These are phyloP conservation scores for Puma concolor DNA, from an alignment of 2,113 vertebrate genomes.

Conservation along the genomic window DNA sequence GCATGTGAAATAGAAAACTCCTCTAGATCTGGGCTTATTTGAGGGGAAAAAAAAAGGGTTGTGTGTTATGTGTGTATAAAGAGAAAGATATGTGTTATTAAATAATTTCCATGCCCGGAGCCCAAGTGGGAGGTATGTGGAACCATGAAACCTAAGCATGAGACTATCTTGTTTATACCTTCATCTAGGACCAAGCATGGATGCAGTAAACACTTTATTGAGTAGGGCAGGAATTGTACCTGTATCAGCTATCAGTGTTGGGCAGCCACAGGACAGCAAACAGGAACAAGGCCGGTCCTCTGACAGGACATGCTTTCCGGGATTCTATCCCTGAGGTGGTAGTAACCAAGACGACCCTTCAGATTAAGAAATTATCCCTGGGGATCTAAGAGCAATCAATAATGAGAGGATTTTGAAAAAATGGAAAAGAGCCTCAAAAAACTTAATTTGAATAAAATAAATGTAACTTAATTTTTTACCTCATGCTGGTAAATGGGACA, in stretches of 20 bases:
- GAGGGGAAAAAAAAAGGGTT: background rate
- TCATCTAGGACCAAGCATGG: background rate
- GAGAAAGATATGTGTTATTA: constrained; percentile 35
- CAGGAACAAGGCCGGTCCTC: background rate
- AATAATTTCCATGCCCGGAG: background rate
- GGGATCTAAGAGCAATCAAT: background rate
- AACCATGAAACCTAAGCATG: background rate
- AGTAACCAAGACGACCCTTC: background rate
- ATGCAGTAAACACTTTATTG: background rate
- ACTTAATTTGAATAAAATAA: constrained; percentile 27
- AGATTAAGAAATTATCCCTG: background rate
- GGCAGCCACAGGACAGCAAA: background rate
- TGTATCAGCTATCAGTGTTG: background rate
- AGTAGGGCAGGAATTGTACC: background rate
- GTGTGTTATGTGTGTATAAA: background rate
- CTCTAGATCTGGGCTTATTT: background rate
- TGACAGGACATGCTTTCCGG: background rate
- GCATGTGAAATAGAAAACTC: background rate
- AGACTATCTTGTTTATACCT: background rate
- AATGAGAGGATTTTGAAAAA: constrained; percentile 15
- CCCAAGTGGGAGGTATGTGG: background rate
- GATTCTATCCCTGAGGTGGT: background rate
- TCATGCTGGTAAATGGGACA: background rate
- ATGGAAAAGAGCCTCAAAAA: background rate
- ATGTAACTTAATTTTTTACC: constrained; percentile 35